Conservation (phyloP, 2,797 vertebrate genomes). For the Rousettus madagascariensis region DNA sequence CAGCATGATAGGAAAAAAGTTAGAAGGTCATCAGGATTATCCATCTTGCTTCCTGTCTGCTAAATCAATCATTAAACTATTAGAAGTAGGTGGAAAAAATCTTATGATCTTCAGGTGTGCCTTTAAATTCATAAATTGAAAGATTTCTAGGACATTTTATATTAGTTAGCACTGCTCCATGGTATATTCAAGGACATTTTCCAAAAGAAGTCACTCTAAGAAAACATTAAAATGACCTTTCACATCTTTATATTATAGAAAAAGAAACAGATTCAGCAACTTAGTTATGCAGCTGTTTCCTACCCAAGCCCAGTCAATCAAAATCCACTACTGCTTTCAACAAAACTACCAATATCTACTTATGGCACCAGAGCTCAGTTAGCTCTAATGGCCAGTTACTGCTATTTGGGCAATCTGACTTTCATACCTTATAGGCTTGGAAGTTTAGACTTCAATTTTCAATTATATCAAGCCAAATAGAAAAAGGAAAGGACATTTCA, state of each 20-base stretch:
- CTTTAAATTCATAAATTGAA: constrained; percentile 68
- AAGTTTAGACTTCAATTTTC: constrained; percentile 11
- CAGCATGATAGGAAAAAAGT: constrained; percentile 51
- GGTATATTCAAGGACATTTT: constrained; percentile 53
- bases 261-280: constrained; percentile 9
- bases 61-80: constrained; percentile 70
- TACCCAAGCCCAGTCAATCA: background rate
- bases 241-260: background rate
- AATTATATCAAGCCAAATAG: constrained; percentile 7
- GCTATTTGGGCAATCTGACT: background rate
- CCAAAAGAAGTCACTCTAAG: constrained; percentile 64
- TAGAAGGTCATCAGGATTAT: constrained; percentile 59
- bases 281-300: background rate
- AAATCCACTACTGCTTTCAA: background rate
- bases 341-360: background rate
- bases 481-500: background rate
- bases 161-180: constrained; percentile 65
- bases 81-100: constrained; percentile 65
- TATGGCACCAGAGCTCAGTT: background rate
- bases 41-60: constrained; percentile 63
- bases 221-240: constrained; percentile 58
- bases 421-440: background rate
- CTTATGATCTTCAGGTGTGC: constrained; percentile 64
- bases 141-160: constrained; percentile 72
- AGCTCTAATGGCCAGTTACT: background rate